Conservation (phyloP, 2,113 vertebrate genomes). For the Craseonycteris thonglongyai region DNA sequence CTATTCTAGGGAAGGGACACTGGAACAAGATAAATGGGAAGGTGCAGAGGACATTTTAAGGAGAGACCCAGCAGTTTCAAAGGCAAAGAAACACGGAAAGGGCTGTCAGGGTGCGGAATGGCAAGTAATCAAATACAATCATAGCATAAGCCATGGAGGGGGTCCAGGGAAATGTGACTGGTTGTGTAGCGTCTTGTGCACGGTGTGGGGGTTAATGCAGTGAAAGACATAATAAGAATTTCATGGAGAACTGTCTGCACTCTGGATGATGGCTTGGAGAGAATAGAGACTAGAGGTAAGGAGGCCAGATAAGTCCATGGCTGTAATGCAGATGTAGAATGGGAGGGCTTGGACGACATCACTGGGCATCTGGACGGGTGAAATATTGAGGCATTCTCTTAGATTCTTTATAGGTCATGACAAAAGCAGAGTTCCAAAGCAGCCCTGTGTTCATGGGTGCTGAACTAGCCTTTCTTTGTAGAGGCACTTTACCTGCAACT, state of each 20-base stretch:
- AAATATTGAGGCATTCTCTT: neutral
- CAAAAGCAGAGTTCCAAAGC: neutral
- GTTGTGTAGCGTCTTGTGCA: neutral
- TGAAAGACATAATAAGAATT: neutral
- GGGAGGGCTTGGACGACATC: neutral
- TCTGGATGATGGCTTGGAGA: neutral
- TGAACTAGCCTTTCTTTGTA: neutral
- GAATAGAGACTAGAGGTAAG: neutral
- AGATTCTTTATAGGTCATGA: neutral
- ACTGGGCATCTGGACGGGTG: neutral
- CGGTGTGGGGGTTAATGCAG: accelerated
- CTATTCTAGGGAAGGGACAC: neutral
- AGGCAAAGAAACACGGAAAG: neutral
- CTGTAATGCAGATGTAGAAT: neutral
- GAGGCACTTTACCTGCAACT: neutral
- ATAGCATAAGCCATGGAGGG: too few relatives aligned
- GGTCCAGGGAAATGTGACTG: too few relatives aligned
- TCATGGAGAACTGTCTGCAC: neutral
- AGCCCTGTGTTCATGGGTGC: neutral
- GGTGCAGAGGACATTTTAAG: neutral
- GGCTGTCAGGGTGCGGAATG: neutral
- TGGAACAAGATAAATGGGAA: too few relatives aligned
- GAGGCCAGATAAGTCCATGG: neutral
- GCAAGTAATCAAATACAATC: too few relatives aligned
- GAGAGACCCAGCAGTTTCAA: neutral